Base-by-base conservation (phyloP, 53 echinoderm and acorn worm genomes). In the Luidia sarsii region DNA sequence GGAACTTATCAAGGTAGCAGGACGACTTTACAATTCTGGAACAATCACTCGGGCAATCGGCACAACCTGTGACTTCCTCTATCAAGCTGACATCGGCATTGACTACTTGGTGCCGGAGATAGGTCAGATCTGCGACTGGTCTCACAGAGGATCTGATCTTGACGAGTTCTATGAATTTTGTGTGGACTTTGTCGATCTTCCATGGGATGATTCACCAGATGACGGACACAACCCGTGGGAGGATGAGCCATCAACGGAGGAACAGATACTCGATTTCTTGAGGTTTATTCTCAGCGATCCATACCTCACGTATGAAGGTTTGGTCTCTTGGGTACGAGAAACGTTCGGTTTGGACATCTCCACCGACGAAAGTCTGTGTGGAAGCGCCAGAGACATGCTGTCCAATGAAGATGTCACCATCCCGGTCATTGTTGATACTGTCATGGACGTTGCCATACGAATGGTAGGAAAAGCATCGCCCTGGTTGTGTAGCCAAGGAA, bases 351-450 rank as follows among this genome's bases (percentile, higher is more conserved):
- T 70, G 10, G 52, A 70, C 52, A 51, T 35, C 10, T 51, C 70
- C 33, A 51, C 70, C 10, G 50, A 50, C 18, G 70, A 70, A 19
- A 6, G 18, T 1, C 21, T 70, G 52, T 70, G 70, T 19, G 28
- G 13, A 1, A 16, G 27, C 23, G 70, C 70, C 31, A 70, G 34
- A 20, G 70, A 51, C 7, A 50, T 70, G 18, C 50, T 70, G 19
- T 50, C 70, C 19, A 70, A 70, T 28, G 50, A 70, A 50, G 34
- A 50, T 4, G 29, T 70, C 45, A 41, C 70, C 18, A 34, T 70
- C 20, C 50, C 19, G 16, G 70, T 70, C 52, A 70, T 70, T 22
- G 52, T 70, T 35, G 70, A 70, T 34, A 70, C 3, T 20, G 35
- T 33, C 34, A 70, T 70, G 70, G 70, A 70, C 28, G 52, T 51